These are phyloP conservation scores for Toxostoma redivivum DNA, from an alignment of 2,113 vertebrate species.

Conservation along the genomic window DNA sequence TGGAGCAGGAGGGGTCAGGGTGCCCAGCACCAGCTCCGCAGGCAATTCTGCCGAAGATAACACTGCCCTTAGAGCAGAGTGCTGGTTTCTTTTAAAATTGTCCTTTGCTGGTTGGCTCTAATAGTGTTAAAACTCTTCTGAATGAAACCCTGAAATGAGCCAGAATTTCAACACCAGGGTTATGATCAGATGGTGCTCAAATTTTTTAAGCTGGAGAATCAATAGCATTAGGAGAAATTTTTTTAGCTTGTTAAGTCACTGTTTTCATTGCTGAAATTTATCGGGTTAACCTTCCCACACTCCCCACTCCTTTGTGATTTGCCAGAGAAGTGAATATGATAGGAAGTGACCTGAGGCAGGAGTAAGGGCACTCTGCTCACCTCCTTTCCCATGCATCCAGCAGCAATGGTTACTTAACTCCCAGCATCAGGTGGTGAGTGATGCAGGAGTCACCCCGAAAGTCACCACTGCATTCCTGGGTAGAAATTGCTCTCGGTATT, in stretches of 20 bases:
- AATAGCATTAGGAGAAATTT: background rate
- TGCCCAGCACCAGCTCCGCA: background rate
- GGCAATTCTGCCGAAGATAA: background rate
- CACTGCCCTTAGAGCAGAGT: rapidly evolving
- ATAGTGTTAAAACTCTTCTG: background rate
- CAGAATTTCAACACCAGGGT: background rate
- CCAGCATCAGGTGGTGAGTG: background rate
- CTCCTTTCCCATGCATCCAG: background rate
- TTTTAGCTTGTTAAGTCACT: background rate
- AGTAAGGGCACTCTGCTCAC: background rate
- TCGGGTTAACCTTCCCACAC: background rate
- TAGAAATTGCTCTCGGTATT: background rate
- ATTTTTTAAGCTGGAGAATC: background rate
- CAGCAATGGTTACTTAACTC: background rate
- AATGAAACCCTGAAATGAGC: background rate
- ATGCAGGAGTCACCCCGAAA: background rate
- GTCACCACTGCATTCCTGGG: background rate
- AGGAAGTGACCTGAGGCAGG: background rate
- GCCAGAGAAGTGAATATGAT: background rate
- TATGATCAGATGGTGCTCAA: background rate
- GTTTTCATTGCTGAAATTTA: background rate
- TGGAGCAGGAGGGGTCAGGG: background rate
- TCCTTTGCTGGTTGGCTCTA: background rate
- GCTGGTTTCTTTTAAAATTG: background rate
- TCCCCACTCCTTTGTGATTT: background rate